Evolutionary conservation across 2,888 invertebrate species (phyloP).

Genomic region (Itoplectis maculator): DNA sequence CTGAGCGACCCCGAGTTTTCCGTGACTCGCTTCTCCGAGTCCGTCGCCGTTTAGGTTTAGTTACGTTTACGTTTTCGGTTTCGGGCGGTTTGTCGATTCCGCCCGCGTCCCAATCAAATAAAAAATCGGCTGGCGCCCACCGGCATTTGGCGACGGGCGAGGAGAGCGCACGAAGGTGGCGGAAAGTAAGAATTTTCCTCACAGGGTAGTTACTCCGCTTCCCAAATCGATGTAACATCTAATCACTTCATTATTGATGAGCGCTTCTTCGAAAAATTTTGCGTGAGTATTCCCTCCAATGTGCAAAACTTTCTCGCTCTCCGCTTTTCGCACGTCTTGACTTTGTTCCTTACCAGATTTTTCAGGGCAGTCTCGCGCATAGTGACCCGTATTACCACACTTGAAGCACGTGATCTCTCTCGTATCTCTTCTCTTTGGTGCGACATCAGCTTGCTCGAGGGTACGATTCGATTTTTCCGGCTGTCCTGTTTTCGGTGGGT

Average conservation of each 20-base stretch:
- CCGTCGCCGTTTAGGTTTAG: too few relatives aligned
- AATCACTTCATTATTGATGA: conserved; percentile 5
- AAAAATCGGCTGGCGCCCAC: too few relatives aligned
- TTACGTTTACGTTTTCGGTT: too few relatives aligned
- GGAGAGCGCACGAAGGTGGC: too few relatives aligned
- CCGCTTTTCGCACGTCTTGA: conserved; percentile 1
- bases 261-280: conserved; percentile 38
- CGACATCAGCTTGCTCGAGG: not conserved
- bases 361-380: conserved; percentile 23
- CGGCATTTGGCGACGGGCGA: too few relatives aligned
- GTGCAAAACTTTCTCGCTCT: conserved; percentile 13
- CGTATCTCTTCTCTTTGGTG: not conserved
- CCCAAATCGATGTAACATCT: conserved; percentile 42
- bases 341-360: conserved; percentile 19
- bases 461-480: not conserved
- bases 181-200: too few relatives aligned
- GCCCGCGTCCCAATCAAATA: too few relatives aligned
- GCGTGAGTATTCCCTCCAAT: conserved; percentile 39
- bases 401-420: conserved; percentile 30
- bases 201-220: conserved; percentile 12
- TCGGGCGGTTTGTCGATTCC: too few relatives aligned
- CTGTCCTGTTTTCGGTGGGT: conserved; percentile 15
- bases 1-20: too few relatives aligned
- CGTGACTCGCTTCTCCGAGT: too few relatives aligned
- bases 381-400: conserved; percentile 41